Percentiles rank a stretch among this genome's conserved stretches.
Conservation (phyloP, 2,113 vertebrate genomes). For the Lethenteron reissneri region DNA sequence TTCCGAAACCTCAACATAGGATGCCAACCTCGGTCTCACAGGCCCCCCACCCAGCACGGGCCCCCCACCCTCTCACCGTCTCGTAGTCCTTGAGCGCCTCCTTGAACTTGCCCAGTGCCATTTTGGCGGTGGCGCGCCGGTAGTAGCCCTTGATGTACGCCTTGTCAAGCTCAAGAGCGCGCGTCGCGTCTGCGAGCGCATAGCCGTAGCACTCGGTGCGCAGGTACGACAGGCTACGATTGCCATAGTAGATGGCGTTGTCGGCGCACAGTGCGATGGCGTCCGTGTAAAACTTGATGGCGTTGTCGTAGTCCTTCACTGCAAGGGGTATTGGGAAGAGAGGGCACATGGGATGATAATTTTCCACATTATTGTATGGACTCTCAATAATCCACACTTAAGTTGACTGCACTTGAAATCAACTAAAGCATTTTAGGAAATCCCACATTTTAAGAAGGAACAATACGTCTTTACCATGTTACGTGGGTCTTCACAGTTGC, state of each 20-base stretch:
- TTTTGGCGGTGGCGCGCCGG: slow-evolving; percentile 68
- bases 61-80: slow-evolving; percentile 30
- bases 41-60: too few relatives aligned
- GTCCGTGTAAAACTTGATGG: slow-evolving; percentile 61
- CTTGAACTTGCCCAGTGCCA: slow-evolving; percentile 82
- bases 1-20: too few relatives aligned
- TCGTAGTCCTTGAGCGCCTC: slow-evolving; percentile 77
- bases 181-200: slow-evolving; percentile 58
- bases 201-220: slow-evolving; percentile 85
- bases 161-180: slow-evolving; percentile 55
- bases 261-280: slow-evolving; percentile 51
- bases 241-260: slow-evolving; percentile 71
- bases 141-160: slow-evolving; percentile 89
- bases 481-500: too few relatives aligned
- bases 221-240: slow-evolving; percentile 77
- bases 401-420: not conserved
- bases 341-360: not conserved
- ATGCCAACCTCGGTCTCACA: too few relatives aligned
- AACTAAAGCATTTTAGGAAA: not conserved
- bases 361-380: not conserved
- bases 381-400: not conserved
- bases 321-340: not conserved
- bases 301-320: slow-evolving; percentile 79
- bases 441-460: not conserved
- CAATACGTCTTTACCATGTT: not conserved